Evolutionary conservation across 2,888 invertebrate genomes (phyloP).

Genomic region (Adineta ricciae): DNA sequence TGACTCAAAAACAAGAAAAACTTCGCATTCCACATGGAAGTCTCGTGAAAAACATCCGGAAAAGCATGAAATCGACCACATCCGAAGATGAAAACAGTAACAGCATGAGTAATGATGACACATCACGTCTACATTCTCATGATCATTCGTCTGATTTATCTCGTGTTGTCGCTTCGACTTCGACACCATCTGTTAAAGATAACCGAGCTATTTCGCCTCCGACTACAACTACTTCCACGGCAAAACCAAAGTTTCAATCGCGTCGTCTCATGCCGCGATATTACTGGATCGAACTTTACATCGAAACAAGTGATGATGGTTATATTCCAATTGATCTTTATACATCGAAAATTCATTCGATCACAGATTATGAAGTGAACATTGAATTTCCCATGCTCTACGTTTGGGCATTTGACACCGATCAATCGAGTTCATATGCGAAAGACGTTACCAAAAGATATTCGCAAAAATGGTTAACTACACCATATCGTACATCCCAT

Average conservation of each 20-base stretch:
- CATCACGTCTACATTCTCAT: neutral
- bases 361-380: neutral
- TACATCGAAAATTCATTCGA: constrained; percentile 6
- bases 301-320: constrained; percentile 12
- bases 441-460: constrained; percentile 34
- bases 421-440: neutral
- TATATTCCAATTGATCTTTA: constrained; percentile 24
- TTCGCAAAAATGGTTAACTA: constrained; percentile 27
- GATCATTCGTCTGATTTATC: neutral
- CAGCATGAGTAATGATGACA: neutral
- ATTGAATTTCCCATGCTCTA: constrained; percentile 24
- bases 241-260: neutral
- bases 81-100: neutral
- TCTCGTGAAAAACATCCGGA: neutral
- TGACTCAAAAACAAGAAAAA: neutral
- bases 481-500: constrained; percentile 10
- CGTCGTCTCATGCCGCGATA: neutral
- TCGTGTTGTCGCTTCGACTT: neutral
- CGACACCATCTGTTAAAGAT: neutral
- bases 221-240: neutral
- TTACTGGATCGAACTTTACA: neutral
- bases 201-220: neutral
- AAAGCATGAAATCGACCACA: neutral
- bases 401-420: constrained; percentile 30
- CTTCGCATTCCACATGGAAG: neutral